Percentiles rank a stretch among this genome's conserved stretches.
phyloP scores from a whole-genome alignment of 2,113 vertebrate genomes.

The Amia ocellicauda region DNA sequence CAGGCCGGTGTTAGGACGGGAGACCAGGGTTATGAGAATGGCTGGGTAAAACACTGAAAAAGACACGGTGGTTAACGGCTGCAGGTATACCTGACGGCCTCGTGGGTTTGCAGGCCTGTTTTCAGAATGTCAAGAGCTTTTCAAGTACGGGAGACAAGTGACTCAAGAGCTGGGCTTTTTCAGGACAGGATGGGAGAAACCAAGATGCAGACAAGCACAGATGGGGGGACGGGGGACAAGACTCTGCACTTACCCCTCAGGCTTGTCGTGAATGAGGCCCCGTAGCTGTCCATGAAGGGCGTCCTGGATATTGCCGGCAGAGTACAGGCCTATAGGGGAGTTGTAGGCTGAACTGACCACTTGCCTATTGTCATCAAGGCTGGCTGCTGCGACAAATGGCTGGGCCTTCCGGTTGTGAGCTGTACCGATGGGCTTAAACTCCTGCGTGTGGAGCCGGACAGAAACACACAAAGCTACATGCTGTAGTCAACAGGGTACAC shows the following conservation, averaged over 20 bases:
- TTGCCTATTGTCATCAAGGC: slow-evolving; percentile 92
- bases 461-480: slow-evolving; percentile 75
- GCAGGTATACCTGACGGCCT: too few species aligned
- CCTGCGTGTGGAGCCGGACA: slow-evolving; percentile 75
- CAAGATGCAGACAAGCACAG: slow-evolving; percentile 8
- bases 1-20: slow-evolving; percentile 33
- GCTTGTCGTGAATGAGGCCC: slow-evolving; percentile 76
- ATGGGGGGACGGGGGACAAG: slow-evolving; percentile 29
- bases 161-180: slow-evolving; percentile 71
- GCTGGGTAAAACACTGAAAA: too few species aligned
- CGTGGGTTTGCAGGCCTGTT: too few species aligned
- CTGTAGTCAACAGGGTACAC: background rate
- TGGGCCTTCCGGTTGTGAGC: slow-evolving; percentile 89
- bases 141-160: slow-evolving; percentile 26
- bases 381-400: slow-evolving; percentile 92
- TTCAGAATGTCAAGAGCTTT: background rate
- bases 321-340: slow-evolving; percentile 96
- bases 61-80: background rate
- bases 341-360: slow-evolving; percentile 97
- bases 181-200: slow-evolving; percentile 29
- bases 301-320: slow-evolving; percentile 93
- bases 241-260: slow-evolving; percentile 72
- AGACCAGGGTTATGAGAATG: slow-evolving; percentile 2
- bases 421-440: slow-evolving; percentile 85
- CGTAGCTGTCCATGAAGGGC: slow-evolving; percentile 91